Evolutionary conservation across 2,888 invertebrate genomes (phyloP).

Genomic region (Clunio marinus): DNA sequence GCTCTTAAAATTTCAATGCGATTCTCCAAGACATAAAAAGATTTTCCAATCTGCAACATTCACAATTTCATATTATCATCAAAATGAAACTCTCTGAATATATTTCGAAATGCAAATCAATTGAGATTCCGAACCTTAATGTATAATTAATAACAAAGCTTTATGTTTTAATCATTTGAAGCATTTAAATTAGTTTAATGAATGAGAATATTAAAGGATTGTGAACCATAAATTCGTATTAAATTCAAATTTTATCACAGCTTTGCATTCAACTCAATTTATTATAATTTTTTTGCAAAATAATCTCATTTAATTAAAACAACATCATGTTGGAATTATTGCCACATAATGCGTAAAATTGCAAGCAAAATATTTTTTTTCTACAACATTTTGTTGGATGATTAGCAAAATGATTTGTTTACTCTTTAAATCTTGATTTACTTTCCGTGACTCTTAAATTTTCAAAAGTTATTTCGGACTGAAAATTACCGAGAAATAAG

Average conservation of each 20-base stretch:
- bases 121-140: not conserved
- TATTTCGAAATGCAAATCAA: not conserved
- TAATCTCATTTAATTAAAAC: not conserved
- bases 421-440: not conserved
- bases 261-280: conserved; percentile 25
- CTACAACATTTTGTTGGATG: not conserved
- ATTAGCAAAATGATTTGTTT: too few species aligned
- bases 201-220: conserved; percentile 24
- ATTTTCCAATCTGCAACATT: conserved; percentile 8
- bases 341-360: not conserved
- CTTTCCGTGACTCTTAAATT: not conserved
- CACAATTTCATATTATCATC: conserved; percentile 4
- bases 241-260: conserved; percentile 17
- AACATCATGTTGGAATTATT: not conserved
- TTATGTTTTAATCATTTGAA: conserved; percentile 28
- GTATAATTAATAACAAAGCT: conserved; percentile 24
- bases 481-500: too few species aligned
- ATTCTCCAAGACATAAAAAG: conserved; percentile 5
- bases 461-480: not conserved
- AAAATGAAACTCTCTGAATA: conserved; percentile 16
- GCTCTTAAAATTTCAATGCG: not conserved
- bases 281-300: not conserved
- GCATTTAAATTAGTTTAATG: conserved; percentile 34
- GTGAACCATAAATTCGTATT: conserved; percentile 29
- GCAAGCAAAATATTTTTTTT: not conserved